Base-by-base conservation (phyloP, 1,140 invertebrate species). In the Magallana ariakensis region DNA sequence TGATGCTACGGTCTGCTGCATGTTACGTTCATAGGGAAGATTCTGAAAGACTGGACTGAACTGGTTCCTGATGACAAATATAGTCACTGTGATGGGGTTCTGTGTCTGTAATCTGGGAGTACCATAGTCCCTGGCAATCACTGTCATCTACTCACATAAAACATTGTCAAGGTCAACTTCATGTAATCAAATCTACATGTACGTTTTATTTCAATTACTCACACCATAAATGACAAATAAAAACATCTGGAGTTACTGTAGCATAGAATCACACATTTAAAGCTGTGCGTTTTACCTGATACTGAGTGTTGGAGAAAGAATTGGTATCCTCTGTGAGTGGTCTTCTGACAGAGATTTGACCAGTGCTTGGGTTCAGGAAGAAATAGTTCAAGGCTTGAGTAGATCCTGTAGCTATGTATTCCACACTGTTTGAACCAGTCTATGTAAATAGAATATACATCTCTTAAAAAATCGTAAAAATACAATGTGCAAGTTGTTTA, bases 61-160 rank as follows among this genome's bases (percentile, higher is more conserved):
- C 11, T 95, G 95, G 4, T 98, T 96, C 91, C 98, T 97, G 70
- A 97, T 55, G 10, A 98, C 97, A 91, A 96, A 97, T 0, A 98
- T 96, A 5, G 97, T 97, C 0, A 98, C 96, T 3, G 97, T 75
- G 16, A 75, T 46, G 1, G 60, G 84, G 19, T 22, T 97, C 1
- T 96, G 96, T 8, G 87, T 87, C 22, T 88, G 87, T 56, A 57
- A n/a, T 15, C 86, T 75, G 1, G 56, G 19, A 33, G 87, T 84
- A 1, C 87, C 85, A 82, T 57, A 86, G 60, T 87, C 80, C 75
- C 15, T 53, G 13, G 60, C 87, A 90, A 80, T 85, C 85, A 90
- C 92, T 89, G 57, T 53, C 80, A 60, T 89, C 92, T 57, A 46
- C 33, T 46, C 33, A 46, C 33, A 46, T 46, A 46, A 46, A 46